Evolutionary conservation across 2,888 invertebrate genomes (phyloP).

Genomic region (Agriopis aurantiaria): DNA sequence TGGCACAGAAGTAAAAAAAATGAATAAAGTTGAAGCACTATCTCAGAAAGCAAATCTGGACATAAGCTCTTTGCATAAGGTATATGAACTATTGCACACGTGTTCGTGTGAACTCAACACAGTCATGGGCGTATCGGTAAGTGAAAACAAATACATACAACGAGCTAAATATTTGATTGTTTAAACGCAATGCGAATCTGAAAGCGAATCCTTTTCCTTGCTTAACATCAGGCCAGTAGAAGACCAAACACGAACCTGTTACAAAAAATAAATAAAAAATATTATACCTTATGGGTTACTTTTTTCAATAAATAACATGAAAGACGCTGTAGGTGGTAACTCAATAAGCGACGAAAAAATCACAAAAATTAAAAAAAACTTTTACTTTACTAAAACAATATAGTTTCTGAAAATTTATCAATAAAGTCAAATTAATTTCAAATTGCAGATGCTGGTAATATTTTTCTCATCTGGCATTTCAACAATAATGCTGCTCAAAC

Average conservation of each 20-base stretch:
- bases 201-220: too few species aligned
- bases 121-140: constrained; percentile 71
- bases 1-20: constrained; percentile 37
- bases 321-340: too few species aligned
- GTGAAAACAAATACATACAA: constrained; percentile 24
- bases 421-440: neutral
- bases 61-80: constrained; percentile 62
- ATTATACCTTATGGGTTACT: too few species aligned
- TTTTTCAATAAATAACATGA: too few species aligned
- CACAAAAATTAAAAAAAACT: too few species aligned
- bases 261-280: too few species aligned
- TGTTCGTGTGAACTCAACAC: constrained; percentile 67
- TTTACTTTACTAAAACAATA: too few species aligned
- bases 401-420: too few species aligned
- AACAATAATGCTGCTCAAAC: constrained; percentile 66
- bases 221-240: too few species aligned
- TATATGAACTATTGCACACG: constrained; percentile 69
- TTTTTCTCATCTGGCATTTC: constrained; percentile 66
- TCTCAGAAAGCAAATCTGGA: constrained; percentile 61
- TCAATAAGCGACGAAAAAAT: too few species aligned
- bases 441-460: constrained; percentile 64
- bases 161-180: neutral
- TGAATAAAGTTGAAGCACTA: constrained; percentile 58
- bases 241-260: too few species aligned
- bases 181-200: too few species aligned